Conservation (phyloP, 1,140 invertebrate species). For the Doryteuthis pealeii region DNA sequence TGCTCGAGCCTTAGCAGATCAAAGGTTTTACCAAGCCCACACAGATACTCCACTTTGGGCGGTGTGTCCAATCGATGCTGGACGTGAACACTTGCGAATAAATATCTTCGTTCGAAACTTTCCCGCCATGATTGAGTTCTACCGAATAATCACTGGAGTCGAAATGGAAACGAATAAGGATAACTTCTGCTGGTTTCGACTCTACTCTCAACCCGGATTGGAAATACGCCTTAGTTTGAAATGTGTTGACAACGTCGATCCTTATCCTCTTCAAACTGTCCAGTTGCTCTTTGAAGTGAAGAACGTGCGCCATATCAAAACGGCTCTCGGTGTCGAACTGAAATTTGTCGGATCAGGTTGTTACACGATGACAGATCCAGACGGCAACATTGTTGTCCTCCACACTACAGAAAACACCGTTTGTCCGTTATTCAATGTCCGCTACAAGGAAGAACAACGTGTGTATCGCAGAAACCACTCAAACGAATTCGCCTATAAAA, state of each 20-base stretch:
- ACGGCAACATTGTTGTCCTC: no score
- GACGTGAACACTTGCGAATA: conserved; percentile 30
- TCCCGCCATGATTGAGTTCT: conserved; percentile 44
- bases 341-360: no score
- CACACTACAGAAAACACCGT: no score
- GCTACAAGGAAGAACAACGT: no score
- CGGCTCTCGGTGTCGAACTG: background rate
- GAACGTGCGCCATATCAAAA: background rate
- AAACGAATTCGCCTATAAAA: no score
- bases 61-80: conserved; percentile 27
- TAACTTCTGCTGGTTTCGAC: conserved; percentile 40
- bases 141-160: conserved; percentile 36
- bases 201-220: conserved; percentile 27
- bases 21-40: conserved; percentile 39
- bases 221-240: conserved; percentile 39
- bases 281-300: conserved; percentile 33
- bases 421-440: no score
- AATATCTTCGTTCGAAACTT: conserved; percentile 36
- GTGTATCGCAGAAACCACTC: no score
- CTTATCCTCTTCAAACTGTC: conserved; percentile 29
- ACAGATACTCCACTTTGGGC: conserved; percentile 37
- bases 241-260: conserved; percentile 32
- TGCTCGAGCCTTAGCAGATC: conserved; percentile 25
- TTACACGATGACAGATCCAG: no score
- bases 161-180: conserved; percentile 43